Conservation (phyloP, 2,888 invertebrate species). For the Nemotelus nigrinus region DNA sequence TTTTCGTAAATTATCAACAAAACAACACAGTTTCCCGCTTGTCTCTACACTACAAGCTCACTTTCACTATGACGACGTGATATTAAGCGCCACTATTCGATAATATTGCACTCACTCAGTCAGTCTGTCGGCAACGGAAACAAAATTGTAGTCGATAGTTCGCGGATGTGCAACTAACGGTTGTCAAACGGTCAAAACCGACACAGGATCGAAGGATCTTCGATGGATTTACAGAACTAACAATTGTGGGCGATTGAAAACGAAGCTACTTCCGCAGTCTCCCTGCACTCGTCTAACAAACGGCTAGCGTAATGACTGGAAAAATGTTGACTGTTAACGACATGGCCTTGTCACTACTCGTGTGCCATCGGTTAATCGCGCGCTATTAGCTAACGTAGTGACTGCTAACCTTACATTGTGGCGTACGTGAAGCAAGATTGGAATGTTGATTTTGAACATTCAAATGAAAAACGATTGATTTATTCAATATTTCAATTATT, state of each 20-base stretch:
- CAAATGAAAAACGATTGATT: no score
- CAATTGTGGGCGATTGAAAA: neutral
- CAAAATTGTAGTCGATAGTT: neutral
- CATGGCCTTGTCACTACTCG: constrained; percentile 38
- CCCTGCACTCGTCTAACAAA: constrained; percentile 1
- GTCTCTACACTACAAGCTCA: constrained; percentile 7
- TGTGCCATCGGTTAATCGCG: constrained; percentile 29
- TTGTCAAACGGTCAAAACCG: no score
- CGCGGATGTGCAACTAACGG: no score
- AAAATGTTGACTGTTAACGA: constrained; percentile 40
- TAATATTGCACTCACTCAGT: constrained; percentile 5
- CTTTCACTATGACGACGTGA: constrained; percentile 38
- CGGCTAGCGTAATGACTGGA: constrained; percentile 37
- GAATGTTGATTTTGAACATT: no score
- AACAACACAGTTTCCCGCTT: neutral
- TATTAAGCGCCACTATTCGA: constrained; percentile 15
- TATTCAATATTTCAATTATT: no score
- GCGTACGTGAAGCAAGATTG: no score
- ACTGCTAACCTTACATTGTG: neutral
- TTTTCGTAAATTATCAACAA: neutral
- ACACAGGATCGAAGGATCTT: no score
- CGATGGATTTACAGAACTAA: neutral
- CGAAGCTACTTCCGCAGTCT: constrained; percentile 12
- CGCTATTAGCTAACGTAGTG: constrained; percentile 22
- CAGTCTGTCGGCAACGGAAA: neutral